These are phyloP conservation scores for Aphelocoma californica DNA, from an alignment of 2,797 vertebrate species.

Conservation along the genomic window DNA sequence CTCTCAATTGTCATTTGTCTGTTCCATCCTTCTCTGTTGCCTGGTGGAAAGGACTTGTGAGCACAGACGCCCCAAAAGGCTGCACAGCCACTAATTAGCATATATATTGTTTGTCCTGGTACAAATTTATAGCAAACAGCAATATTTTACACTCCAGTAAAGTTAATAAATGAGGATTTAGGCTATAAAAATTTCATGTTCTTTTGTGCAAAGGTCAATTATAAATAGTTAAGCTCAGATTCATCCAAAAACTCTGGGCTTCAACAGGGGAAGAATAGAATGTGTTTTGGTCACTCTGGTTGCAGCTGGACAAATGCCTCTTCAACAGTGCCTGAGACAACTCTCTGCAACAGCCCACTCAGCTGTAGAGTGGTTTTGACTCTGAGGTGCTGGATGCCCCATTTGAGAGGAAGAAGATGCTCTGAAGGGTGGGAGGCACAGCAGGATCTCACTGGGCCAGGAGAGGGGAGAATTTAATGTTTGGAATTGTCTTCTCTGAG, in stretches of 20 bases:
- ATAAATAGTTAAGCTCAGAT: conserved; percentile 83
- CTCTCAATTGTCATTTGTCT: conserved; percentile 70
- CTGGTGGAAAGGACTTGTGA: conserved; percentile 68
- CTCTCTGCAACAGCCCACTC: not conserved
- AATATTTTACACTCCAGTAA: conserved; percentile 84
- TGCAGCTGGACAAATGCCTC: conserved; percentile 59
- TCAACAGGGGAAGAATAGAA: conserved; percentile 58
- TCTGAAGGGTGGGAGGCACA: not conserved
- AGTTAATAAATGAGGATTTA: conserved; percentile 84
- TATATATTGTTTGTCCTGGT: conserved; percentile 85
- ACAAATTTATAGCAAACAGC: conserved; percentile 82
- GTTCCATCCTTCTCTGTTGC: conserved; percentile 62
- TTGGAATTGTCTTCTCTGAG: not conserved
- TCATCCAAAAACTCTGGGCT: conserved; percentile 71
- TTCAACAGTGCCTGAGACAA: conserved; percentile 25
- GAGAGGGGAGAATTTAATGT: not conserved
- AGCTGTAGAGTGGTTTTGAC: not conserved
- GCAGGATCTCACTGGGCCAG: not conserved
- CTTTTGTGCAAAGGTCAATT: conserved; percentile 84
- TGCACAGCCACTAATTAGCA: conserved; percentile 78
- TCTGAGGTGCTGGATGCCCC: not conserved
- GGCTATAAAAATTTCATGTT: conserved; percentile 83
- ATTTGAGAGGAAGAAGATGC: not conserved
- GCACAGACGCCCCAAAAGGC: conserved; percentile 35
- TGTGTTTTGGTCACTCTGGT: conserved; percentile 65